These are phyloP conservation scores for Drosophila repletoides DNA, from an alignment of 1,140 invertebrate genomes.

Conservation along the genomic window DNA sequence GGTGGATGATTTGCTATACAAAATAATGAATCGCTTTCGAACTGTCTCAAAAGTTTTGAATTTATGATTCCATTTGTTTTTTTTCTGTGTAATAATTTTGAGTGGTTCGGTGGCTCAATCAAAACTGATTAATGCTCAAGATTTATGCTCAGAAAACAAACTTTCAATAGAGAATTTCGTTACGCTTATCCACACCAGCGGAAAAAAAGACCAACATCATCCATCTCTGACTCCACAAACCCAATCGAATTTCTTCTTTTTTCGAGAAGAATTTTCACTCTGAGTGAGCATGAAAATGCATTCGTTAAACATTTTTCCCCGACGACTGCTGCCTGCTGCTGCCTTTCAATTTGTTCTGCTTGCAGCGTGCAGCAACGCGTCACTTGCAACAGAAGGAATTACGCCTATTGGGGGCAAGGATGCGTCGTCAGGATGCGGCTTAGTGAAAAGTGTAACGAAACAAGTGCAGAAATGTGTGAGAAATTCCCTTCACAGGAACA, in stretches of 20 bases:
- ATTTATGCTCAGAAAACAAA: slow-evolving; percentile 21
- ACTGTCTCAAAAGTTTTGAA: no score
- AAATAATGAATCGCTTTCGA: slow-evolving; percentile 55
- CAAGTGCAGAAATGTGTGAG: slow-evolving; percentile 51
- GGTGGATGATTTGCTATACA: slow-evolving; percentile 9
- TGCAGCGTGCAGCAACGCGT: slow-evolving; percentile 41
- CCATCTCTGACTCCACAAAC: slow-evolving; percentile 43
- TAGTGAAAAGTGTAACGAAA: slow-evolving; percentile 40
- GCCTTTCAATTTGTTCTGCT: slow-evolving; percentile 76
- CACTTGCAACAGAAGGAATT: slow-evolving; percentile 59
- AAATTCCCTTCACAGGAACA: slow-evolving; percentile 18
- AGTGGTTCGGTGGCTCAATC: slow-evolving; percentile 46
- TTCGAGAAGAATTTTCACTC: slow-evolving; percentile 49
- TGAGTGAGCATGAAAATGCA: slow-evolving; percentile 79
- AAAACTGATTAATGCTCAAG: slow-evolving; percentile 13
- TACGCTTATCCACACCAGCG: slow-evolving; percentile 62
- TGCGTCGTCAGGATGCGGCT: slow-evolving; percentile 9
- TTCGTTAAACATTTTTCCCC: slow-evolving; percentile 64
- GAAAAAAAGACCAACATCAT: slow-evolving; percentile 39
- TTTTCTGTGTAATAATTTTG: slow-evolving; percentile 40
- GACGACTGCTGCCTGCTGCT: slow-evolving; percentile 20
- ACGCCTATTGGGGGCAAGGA: slow-evolving; percentile 31
- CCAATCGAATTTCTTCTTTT: slow-evolving; percentile 9
- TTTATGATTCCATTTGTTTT: no score
- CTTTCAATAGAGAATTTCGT: slow-evolving; percentile 59